Evolutionary conservation across 2,888 invertebrate genomes (phyloP).

Genomic region (Gnatocerus cornutus): DNA sequence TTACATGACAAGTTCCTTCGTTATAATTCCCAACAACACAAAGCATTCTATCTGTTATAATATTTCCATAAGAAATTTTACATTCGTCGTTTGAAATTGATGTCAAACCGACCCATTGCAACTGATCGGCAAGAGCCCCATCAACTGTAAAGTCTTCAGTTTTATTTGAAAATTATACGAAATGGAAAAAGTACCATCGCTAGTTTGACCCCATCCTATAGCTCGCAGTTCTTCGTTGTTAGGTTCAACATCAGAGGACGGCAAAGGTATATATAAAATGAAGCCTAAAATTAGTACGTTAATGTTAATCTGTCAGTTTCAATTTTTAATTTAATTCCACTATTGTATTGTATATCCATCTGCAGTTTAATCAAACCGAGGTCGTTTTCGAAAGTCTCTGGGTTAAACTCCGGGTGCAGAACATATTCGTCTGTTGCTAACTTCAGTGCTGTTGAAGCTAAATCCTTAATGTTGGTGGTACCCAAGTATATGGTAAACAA

Average conservation of each 20-base stretch:
- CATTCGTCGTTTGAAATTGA: conserved; percentile 9
- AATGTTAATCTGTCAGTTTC: too few relatives aligned
- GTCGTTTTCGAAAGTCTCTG: conserved; percentile 14
- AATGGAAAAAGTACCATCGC: conserved; percentile 6
- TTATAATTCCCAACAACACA: conserved; percentile 18
- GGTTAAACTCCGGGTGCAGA: not conserved
- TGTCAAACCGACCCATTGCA: not conserved
- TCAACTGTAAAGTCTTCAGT: not conserved
- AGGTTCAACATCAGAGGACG: not conserved
- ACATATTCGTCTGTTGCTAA: not conserved
- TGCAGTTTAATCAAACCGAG: not conserved
- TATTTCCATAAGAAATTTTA: not conserved
- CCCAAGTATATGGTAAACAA: not conserved
- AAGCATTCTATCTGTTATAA: conserved; percentile 10
- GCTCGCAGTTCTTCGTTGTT: too few relatives aligned
- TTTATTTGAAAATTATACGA: conserved; percentile 1
- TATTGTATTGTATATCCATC: not conserved
- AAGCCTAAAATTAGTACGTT: too few relatives aligned
- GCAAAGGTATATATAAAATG: not conserved
- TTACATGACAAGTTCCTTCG: conserved; percentile 20
- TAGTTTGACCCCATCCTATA: conserved; percentile 22
- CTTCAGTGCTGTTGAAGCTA: not conserved
- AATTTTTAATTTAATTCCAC: too few relatives aligned
- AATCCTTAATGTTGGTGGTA: not conserved
- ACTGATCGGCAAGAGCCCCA: too few relatives aligned